Percentiles rank a stretch among this genome's conserved stretches.
Conservation (phyloP, 2,888 invertebrate genomes). For the Diabrotica balteata region DNA sequence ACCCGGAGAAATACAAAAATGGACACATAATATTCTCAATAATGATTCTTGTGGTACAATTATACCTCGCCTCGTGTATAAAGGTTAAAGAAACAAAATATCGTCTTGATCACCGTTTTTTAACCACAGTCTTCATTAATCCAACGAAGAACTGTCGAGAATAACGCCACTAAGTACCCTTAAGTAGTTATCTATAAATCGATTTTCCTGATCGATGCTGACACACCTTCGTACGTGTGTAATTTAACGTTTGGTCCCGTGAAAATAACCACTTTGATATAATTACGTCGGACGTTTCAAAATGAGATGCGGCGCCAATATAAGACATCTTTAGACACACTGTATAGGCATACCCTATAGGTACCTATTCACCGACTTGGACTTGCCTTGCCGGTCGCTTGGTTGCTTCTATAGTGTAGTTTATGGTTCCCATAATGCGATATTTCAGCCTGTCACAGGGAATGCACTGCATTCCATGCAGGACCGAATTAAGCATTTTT, state of each 20-base stretch:
- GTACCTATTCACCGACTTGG: neutral
- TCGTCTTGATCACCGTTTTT: too few relatives aligned
- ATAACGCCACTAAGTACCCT: too few relatives aligned
- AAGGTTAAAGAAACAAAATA: too few relatives aligned
- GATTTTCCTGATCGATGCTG: too few relatives aligned
- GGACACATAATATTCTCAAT: too few relatives aligned
- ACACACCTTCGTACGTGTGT: too few relatives aligned
- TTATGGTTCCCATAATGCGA: constrained; percentile 13
- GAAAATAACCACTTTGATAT: constrained; percentile 6
- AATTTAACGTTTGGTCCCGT: constrained; percentile 5
- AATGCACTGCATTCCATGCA: constrained; percentile 10
- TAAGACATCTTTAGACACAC: constrained; percentile 5
- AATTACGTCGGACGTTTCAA: constrained; percentile 3
- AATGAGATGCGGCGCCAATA: constrained; percentile 16
- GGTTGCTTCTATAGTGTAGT: constrained; percentile 1
- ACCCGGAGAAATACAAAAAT: too few relatives aligned
- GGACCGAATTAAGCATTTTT: neutral
- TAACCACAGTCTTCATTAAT: too few relatives aligned
- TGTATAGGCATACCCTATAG: neutral
- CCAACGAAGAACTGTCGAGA: too few relatives aligned
- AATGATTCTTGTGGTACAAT: too few relatives aligned
- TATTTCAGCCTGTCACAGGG: constrained; percentile 9
- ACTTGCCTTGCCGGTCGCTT: neutral
- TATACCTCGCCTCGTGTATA: too few relatives aligned
- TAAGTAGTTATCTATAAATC: too few relatives aligned